Evolutionary conservation across 2,113 vertebrate genomes (phyloP).

Genomic region (Ornithorhynchus anatinus): DNA sequence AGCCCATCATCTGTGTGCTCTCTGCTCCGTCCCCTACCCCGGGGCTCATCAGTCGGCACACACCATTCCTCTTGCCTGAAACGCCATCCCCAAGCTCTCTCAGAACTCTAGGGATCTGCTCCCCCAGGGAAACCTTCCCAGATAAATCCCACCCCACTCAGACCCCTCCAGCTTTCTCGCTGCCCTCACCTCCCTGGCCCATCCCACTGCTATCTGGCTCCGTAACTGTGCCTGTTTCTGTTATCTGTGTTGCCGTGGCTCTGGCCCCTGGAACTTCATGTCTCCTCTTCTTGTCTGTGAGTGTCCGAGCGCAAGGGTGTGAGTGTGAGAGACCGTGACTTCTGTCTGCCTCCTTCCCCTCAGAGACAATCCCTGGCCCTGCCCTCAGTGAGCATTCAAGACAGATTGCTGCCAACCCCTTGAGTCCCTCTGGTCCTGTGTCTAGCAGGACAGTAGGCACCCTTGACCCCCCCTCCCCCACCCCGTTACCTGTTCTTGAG

Average conservation of each 20-base stretch:
- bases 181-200: background rate
- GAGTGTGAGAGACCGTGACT: too few relatives aligned
- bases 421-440: background rate
- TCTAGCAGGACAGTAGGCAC: too few relatives aligned
- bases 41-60: too few relatives aligned
- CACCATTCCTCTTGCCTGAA: background rate
- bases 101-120: too few relatives aligned
- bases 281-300: too few relatives aligned
- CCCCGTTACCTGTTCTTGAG: slow-evolving; percentile 84
- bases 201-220: background rate
- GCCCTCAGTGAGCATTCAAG: too few relatives aligned
- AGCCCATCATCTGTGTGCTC: too few relatives aligned
- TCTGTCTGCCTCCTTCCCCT: accelerated
- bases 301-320: too few relatives aligned
- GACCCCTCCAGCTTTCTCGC: background rate
- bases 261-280: too few relatives aligned
- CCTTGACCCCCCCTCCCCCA: accelerated
- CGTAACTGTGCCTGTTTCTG: too few relatives aligned
- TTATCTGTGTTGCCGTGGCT: background rate
- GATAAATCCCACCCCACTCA: accelerated
- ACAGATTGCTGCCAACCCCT: too few relatives aligned
- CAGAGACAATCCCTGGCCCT: background rate
- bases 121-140: too few relatives aligned
- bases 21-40: background rate
- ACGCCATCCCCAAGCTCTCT: background rate